These are phyloP conservation scores for Crotophaga sulcirostris DNA, from an alignment of 2,113 vertebrate genomes.

Conservation along the genomic window DNA sequence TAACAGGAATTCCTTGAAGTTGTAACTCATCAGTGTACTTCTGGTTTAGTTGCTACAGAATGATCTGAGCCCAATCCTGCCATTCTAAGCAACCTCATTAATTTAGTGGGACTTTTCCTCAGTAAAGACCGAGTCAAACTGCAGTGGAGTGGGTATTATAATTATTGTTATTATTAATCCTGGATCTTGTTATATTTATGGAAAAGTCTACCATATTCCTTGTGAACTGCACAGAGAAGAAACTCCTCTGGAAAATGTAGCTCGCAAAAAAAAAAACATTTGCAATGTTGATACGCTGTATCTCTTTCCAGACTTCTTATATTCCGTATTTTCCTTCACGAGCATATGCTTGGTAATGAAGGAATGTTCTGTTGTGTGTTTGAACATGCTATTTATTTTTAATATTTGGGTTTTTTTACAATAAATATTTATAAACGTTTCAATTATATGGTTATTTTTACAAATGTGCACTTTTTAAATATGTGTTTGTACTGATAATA, in stretches of 20 bases:
- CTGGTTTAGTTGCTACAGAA: slow-evolving; percentile 67
- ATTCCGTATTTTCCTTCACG: slow-evolving; percentile 39
- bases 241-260: slow-evolving; percentile 58
- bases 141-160: slow-evolving; percentile 24
- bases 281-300: not conserved
- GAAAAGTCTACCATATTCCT: slow-evolving; percentile 53
- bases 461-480: slow-evolving; percentile 40
- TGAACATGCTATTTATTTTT: slow-evolving; percentile 63
- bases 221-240: slow-evolving; percentile 55
- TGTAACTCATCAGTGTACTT: slow-evolving; percentile 55
- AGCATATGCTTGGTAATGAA: slow-evolving; percentile 48
- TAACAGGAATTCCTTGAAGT: slow-evolving; percentile 50
- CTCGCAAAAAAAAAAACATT: slow-evolving; percentile 7
- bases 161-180: not conserved
- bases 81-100: not conserved
- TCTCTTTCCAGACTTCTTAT: slow-evolving; percentile 38
- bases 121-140: slow-evolving; percentile 12
- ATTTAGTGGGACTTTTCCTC: slow-evolving; percentile 8
- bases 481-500: slow-evolving; percentile 16
- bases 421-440: slow-evolving; percentile 73
- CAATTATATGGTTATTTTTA: slow-evolving; percentile 40
- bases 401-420: slow-evolving; percentile 61
- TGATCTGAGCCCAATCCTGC: slow-evolving; percentile 28
- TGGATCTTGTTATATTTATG: slow-evolving; percentile 69
- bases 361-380: slow-evolving; percentile 33